phyloP scores from a whole-genome alignment of 2,888 invertebrate genomes.

The Mesorhabditis spiculigera region DNA sequence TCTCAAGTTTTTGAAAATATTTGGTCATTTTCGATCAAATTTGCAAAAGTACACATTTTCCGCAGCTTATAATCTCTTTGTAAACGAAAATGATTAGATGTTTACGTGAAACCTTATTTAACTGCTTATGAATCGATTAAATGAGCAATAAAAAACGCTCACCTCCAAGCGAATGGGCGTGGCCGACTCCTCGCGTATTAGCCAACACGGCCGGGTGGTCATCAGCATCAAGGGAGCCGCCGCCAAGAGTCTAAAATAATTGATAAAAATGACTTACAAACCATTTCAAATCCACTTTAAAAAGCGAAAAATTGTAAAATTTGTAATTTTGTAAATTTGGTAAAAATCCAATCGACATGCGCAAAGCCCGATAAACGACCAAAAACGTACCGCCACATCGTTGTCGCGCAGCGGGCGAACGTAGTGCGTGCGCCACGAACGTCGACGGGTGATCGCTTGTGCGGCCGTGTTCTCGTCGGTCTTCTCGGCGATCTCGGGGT shows the following conservation, averaged over 20 bases:
- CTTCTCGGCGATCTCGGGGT: not conserved
- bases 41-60: no score
- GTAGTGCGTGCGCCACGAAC: constrained; percentile 2
- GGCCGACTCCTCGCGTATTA: not conserved
- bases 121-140: no score
- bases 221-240: not conserved
- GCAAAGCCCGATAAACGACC: not conserved
- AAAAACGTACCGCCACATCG: not conserved
- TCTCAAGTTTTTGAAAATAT: no score
- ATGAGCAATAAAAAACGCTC: no score
- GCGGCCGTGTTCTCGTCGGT: not conserved
- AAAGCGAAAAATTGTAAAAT: not conserved
- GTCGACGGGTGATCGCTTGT: not conserved
- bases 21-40: no score
- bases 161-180: not conserved
- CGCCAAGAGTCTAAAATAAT: not conserved
- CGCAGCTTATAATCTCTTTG: no score
- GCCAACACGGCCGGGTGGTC: not conserved
- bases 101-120: no score
- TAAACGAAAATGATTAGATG: no score
- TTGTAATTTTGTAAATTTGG: not conserved
- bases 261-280: no score
- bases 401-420: not conserved
- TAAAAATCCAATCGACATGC: not conserved
- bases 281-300: not conserved